These are phyloP conservation scores for Callorhinus ursinus DNA, from an alignment of 2,113 vertebrate species.

Conservation along the genomic window DNA sequence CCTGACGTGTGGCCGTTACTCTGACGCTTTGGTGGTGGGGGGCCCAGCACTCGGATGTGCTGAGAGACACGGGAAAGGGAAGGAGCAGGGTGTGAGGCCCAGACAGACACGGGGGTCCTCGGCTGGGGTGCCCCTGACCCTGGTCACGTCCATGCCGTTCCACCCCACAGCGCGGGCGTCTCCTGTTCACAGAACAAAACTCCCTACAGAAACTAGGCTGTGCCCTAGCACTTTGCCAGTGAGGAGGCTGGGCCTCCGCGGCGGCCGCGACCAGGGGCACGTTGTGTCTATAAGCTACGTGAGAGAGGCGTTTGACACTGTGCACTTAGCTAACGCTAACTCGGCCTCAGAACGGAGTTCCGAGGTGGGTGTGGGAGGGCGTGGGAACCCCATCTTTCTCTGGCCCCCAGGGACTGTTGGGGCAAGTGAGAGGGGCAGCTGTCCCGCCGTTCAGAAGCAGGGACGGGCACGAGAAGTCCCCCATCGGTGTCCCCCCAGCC, in stretches of 20 bases:
- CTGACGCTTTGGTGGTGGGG: not conserved
- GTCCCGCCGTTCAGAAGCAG: accelerated
- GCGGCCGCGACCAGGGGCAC: not conserved
- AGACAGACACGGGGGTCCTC: accelerated
- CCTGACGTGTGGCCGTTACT: not conserved
- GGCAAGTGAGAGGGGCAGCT: not conserved
- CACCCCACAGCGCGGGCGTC: accelerated
- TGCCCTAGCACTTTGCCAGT: not conserved
- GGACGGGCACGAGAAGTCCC: not conserved
- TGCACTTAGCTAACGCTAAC: not conserved
- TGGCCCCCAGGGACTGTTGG: accelerated
- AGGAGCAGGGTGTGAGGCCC: not conserved
- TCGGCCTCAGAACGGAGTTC: not conserved
- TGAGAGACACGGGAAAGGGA: not conserved
- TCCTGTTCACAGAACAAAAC: not conserved
- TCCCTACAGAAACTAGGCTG: not conserved
- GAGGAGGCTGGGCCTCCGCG: accelerated
- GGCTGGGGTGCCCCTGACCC: accelerated
- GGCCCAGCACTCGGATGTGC: not conserved
- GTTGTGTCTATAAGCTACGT: not conserved
- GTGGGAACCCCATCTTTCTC: accelerated
- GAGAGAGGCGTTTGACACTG: not conserved
- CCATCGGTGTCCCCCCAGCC: accelerated
- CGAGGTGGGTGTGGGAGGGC: not conserved
- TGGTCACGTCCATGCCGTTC: accelerated